phyloP scores from a whole-genome alignment of 2,797 vertebrate genomes.

The Ataeniobius toweri region DNA sequence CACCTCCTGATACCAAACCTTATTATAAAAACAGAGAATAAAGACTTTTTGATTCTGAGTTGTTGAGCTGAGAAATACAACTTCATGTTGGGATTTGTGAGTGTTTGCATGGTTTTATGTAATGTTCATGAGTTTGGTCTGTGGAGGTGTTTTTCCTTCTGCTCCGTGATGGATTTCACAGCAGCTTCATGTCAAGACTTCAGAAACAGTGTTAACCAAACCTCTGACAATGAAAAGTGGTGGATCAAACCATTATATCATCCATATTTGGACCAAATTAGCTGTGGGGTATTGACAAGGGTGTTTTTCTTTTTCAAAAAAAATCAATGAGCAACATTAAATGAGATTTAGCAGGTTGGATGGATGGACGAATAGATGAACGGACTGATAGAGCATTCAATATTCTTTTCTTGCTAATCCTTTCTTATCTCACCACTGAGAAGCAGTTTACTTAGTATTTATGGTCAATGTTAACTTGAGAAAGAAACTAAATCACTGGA shows the following conservation, averaged over 20 bases:
- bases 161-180: constrained; percentile 16
- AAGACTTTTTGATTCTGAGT: background rate
- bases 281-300: background rate
- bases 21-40: background rate
- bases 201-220: background rate
- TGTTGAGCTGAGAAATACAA: background rate
- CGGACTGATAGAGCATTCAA: background rate
- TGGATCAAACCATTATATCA: background rate
- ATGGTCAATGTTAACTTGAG: background rate
- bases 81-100: background rate
- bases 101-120: background rate
- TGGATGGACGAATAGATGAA: background rate
- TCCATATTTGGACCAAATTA: background rate
- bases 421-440: background rate
- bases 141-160: constrained; percentile 4
- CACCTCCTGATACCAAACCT: background rate
- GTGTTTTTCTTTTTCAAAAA: background rate
- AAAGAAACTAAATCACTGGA: background rate
- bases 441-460: background rate
- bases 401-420: no score
- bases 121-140: background rate
- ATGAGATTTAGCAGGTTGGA: background rate
- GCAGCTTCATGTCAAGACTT: background rate
- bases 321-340: background rate
- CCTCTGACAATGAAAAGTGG: background rate